Base-by-base conservation (phyloP, 2,113 vertebrate species). In the Triplophysa dalaica region DNA sequence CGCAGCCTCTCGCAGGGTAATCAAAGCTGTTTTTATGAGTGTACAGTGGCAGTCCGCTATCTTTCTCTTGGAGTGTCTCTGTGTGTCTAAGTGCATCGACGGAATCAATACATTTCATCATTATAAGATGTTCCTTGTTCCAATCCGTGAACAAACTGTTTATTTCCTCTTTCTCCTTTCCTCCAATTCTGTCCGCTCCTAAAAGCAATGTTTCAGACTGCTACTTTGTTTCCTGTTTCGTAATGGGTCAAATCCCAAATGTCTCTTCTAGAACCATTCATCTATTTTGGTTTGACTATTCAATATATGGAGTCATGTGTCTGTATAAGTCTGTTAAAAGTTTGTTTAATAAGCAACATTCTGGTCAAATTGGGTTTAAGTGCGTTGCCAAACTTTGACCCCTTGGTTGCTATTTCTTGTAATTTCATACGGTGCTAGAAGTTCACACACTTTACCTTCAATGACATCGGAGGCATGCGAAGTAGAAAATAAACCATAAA, bases 11-110 rank as follows among this genome's bases (percentile, higher is more conserved):
- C 60, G 26, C 78, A 85, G 86, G 82, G 88, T 45, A 50, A 86
- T 83, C 83, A 82, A 87, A 85, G 85, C 56, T 77, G 83, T 63
- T 86, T 85, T 90, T 80, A 70, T 85, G 87, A 87, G 70, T 82
- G 79, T 50, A 43, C 22, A 16, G 61, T 77, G 67, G 29, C 50
- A 56, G 50, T 58, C 38, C 52, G 58, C 50, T 43, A 50, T 61
- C 33, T 43, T 21, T 58, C 50, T 58, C 26, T 56, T 6, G 6
- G 45, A 26, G 62, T 66, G 29, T 48, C 43, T 75, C 58, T 75
- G 58, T 63, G 72, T 29, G 72, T 75, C 72, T 48, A 63, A 75
- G 60, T 75, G 58, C 16, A 63, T 45, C 58, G 52, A 66, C 22
- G 29, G 38, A 67, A 75, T 74, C 79, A 60, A 74, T 74, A 56